Evolutionary conservation across 2,797 vertebrate genomes (phyloP), one percentile per base, ranked within the genome.

Genomic region (Fundulus diaphanus): DNA sequence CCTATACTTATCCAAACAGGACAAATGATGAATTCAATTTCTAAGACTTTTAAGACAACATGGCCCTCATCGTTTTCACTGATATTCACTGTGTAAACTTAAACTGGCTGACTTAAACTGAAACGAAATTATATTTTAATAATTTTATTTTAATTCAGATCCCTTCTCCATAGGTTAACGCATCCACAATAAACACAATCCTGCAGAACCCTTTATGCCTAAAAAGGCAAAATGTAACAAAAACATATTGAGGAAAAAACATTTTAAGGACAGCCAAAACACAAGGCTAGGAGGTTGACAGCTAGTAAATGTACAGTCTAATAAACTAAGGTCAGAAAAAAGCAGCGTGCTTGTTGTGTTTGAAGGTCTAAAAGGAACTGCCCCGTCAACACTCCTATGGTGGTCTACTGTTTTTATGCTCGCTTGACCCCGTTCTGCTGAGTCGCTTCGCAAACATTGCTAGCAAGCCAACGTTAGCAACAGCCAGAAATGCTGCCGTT

Each of bases 391-490:
- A 6, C 63, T 42, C 15, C 22, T n/a, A 42, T 66, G 63, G 63
- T 66, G 63, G 35, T 66, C 63, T 24, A 42, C 35, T 42, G 37
- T 40, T 66, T 42, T 66, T 16, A 42, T 65, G 61, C n/a, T 65
- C 24, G 82, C 87, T 83, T 86, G 77, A 33, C 24, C 27, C 22
- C 51, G 93, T 93, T 92, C 89, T 94, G 92, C 93, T 93, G 92
- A 92, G 93, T 94, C 92, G 93, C 71, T 91, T 92, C 75, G 79
- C 76, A 87, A 79, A 90, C 92, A 59, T 84, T 82, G 81, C 84
- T 93, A 93, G 92, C 92, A 91, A 82, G 91, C 90, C 88, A 91
- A 89, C 81, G 48, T 80, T 89, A 92, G 87, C 85, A 31, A 52
- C 78, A 71, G 51, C 48, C 70, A 85, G 72, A 78, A 81, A 85